Evolutionary conservation across 1,140 invertebrate species (phyloP), one percentile per base, ranked within the genome.

Genomic region (Sarcophaga bullata): DNA sequence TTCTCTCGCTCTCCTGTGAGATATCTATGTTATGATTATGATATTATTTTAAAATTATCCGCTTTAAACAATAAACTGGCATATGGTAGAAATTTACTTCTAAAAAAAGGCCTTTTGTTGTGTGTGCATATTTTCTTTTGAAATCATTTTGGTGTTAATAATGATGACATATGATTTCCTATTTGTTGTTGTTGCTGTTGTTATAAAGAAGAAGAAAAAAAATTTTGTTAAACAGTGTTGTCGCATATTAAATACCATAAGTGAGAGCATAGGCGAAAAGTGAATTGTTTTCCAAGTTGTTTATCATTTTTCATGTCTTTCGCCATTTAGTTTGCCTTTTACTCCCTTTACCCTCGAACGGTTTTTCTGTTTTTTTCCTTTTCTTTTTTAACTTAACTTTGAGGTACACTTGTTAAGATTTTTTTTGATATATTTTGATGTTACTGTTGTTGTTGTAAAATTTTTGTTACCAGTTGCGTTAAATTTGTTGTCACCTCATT

Each of bases 141-240:
- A 88, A 89, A 86, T 88, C 88, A 89, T 89, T 87, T 88, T 83
- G 87, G 84, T 87, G 88, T 89, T 89, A 89, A 89, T 89, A 89
- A 89, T 89, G 87, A 89, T 89, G 88, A 89, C 88, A 89, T 89
- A 89, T 89, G 88, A 89, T 89, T 89, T 89, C 82, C 88, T 88
- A 9, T 17, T 49, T 78, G 75, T 78, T 5, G 9, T 47, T 19
- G 11, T 73, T 78, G 48, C 52, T 78, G 73, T 89, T 89, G 88
- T 88, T 85, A 87, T 49, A 81, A 87, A 87, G 85, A n/a, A n/a
- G n/a, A n/a, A n/a, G n/a, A n/a, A n/a, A n/a, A n/a, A n/a, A n/a
- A n/a, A n/a, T n/a, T n/a, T 37, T 89, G 86, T 86, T 85, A 83
- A 82, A 72, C 73, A 62, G 76, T 83, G 84, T 58, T 68, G n/a